A percentile compares a stretch with the other conserved stretches of the same genome.
phyloP scores from a whole-genome alignment of 2,113 vertebrate species.

The Beaufortia kweichowensis region DNA sequence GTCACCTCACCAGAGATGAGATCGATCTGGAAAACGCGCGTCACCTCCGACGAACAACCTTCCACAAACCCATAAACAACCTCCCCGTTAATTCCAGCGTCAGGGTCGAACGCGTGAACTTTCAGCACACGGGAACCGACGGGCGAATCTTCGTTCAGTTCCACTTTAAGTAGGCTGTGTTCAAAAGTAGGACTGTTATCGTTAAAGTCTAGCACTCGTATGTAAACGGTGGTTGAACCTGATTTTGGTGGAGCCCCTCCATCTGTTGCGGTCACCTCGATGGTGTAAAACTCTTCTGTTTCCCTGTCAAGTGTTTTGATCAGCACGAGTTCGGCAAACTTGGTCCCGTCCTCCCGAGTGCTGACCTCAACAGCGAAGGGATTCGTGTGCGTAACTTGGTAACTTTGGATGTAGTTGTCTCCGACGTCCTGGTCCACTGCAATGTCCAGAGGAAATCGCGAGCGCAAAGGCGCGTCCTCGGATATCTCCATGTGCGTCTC shows the following conservation, averaged over 20 bases:
- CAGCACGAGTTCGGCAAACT: slow-evolving; percentile 71
- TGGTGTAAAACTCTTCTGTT: slow-evolving; percentile 65
- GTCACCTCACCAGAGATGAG: slow-evolving; percentile 67
- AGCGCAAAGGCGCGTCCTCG: slow-evolving; percentile 66
- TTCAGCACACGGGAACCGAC: slow-evolving; percentile 68
- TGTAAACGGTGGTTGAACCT: slow-evolving; percentile 62
- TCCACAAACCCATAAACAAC: slow-evolving; percentile 71
- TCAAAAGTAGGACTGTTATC: slow-evolving; percentile 78
- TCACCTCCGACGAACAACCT: slow-evolving; percentile 52
- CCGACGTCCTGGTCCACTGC: slow-evolving; percentile 75
- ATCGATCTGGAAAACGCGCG: slow-evolving; percentile 70
- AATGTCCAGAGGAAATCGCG: slow-evolving; percentile 66
- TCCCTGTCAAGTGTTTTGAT: slow-evolving; percentile 71
- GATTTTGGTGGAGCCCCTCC: slow-evolving; percentile 61
- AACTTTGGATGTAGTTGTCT: slow-evolving; percentile 74
- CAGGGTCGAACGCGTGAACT: slow-evolving; percentile 74
- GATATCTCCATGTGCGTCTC: slow-evolving; percentile 68
- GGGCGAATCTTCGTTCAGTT: slow-evolving; percentile 72
- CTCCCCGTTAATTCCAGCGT: slow-evolving; percentile 71
- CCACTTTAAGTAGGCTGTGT: slow-evolving; percentile 68
- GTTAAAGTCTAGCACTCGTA: slow-evolving; percentile 75
- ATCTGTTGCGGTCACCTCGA: slow-evolving; percentile 68
- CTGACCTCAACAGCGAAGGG: slow-evolving; percentile 69
- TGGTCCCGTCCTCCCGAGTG: slow-evolving; percentile 67
- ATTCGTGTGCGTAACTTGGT: slow-evolving; percentile 67